A percentile compares a stretch with the other conserved stretches of the same genome.
These are phyloP conservation scores for Antedon mediterranea DNA, from an alignment of 53 echinoderm and acorn worm genomes.

Conservation along the genomic window DNA sequence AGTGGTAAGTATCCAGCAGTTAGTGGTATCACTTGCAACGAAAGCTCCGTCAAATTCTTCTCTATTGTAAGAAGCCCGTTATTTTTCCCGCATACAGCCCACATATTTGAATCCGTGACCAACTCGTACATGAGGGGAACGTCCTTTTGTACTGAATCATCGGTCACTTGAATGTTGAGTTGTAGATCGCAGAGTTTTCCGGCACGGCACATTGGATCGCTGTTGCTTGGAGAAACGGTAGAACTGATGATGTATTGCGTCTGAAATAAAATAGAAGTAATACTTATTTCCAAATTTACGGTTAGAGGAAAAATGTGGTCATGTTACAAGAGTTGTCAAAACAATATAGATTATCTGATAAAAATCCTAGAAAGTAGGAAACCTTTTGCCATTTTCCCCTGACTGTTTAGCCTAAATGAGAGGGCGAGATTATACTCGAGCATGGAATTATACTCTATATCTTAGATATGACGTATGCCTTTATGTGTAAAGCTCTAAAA, in stretches of 20 bases:
- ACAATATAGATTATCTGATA: no score
- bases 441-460: background rate
- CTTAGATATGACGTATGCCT: no score
- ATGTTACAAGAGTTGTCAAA: no score
- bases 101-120: constrained; percentile 56
- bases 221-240: constrained; percentile 43
- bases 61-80: constrained; percentile 44
- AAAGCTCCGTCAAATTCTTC: constrained; percentile 41
- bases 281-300: background rate
- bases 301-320: no score
- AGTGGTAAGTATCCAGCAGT: constrained; percentile 68
- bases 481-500: no score
- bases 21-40: constrained; percentile 72
- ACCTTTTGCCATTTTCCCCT: no score
- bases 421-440: background rate
- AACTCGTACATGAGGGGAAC: constrained; percentile 72
- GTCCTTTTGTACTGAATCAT: background rate
- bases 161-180: constrained; percentile 41
- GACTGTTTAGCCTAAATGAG: background rate
- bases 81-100: constrained; percentile 93
- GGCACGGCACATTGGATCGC: constrained; percentile 64
- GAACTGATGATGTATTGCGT: constrained; percentile 64
- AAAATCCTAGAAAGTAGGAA: no score
- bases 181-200: constrained; percentile 66
- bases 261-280: constrained; percentile 34